Percentiles rank a stretch among this genome's conserved stretches.
These are phyloP conservation scores for Stercorarius parasiticus DNA, from an alignment of 2,113 vertebrate species.

Conservation along the genomic window DNA sequence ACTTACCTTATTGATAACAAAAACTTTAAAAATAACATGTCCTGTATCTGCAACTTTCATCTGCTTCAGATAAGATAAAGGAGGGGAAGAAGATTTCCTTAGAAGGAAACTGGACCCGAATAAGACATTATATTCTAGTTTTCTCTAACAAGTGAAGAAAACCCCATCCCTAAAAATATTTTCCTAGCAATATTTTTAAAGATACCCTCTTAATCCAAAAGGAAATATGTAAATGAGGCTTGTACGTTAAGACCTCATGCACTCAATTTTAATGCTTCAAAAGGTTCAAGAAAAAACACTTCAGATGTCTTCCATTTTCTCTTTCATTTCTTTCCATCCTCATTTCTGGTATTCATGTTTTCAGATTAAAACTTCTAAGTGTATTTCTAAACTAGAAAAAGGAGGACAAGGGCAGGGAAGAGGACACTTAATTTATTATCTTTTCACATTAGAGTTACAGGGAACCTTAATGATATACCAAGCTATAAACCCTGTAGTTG, in stretches of 20 bases:
- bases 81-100: neutral
- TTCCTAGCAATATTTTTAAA: neutral
- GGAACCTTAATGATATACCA: constrained; percentile 46
- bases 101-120: neutral
- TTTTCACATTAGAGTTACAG: constrained; percentile 44
- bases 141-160: neutral
- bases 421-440: constrained; percentile 55
- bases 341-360: neutral
- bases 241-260: neutral
- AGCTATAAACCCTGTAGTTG: constrained; percentile 32
- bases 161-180: neutral
- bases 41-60: neutral
- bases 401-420: constrained; percentile 61
- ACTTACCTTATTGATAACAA: neutral
- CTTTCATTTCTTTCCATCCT: neutral
- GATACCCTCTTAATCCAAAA: neutral
- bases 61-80: neutral
- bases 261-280: constrained; percentile 44
- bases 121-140: neutral
- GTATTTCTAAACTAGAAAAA: constrained; percentile 30
- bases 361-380: constrained; percentile 42
- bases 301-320: constrained; percentile 1
- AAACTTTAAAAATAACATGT: neutral
- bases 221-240: constrained; percentile 20
- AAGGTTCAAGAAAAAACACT: neutral